phyloP scores from a whole-genome alignment of 2,797 vertebrate species.

The Telmatherina bonti region DNA sequence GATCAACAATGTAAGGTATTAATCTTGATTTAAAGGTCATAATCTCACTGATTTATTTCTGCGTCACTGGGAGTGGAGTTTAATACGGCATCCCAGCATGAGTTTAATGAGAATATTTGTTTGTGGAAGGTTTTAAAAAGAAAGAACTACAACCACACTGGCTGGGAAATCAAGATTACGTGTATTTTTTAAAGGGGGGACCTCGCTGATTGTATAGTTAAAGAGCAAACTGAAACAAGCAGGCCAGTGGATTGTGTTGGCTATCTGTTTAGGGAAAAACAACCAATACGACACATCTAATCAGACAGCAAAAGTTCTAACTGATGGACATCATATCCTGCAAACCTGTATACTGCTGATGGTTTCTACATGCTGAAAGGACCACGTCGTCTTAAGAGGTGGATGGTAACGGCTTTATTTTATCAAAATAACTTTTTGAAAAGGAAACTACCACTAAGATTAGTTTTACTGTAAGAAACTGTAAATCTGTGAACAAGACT shows the following conservation, averaged over 20 bases:
- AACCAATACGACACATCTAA: not conserved
- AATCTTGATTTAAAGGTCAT: not conserved
- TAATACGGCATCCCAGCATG: not conserved
- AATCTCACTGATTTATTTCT: not conserved
- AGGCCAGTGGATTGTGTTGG: not conserved
- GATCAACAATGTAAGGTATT: not conserved
- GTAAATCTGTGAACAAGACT: too few relatives aligned
- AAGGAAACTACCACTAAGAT: too few relatives aligned
- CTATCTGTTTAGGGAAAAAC: not conserved
- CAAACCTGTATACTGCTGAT: too few relatives aligned
- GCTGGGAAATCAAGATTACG: not conserved
- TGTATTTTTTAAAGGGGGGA: too few relatives aligned
- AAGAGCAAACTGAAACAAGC: not conserved
- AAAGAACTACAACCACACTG: not conserved
- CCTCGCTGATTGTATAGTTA: not conserved
- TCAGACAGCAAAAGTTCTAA: too few relatives aligned
- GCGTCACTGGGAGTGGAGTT: not conserved
- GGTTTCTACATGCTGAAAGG: not conserved
- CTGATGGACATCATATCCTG: too few relatives aligned
- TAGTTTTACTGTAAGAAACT: too few relatives aligned
- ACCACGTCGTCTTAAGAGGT: not conserved
- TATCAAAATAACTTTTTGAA: too few relatives aligned
- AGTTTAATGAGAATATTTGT: not conserved
- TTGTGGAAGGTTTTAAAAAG: not conserved
- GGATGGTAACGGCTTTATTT: too few relatives aligned